Conservation (phyloP, 2,888 invertebrate genomes). For the Anthophora plumipes region DNA sequence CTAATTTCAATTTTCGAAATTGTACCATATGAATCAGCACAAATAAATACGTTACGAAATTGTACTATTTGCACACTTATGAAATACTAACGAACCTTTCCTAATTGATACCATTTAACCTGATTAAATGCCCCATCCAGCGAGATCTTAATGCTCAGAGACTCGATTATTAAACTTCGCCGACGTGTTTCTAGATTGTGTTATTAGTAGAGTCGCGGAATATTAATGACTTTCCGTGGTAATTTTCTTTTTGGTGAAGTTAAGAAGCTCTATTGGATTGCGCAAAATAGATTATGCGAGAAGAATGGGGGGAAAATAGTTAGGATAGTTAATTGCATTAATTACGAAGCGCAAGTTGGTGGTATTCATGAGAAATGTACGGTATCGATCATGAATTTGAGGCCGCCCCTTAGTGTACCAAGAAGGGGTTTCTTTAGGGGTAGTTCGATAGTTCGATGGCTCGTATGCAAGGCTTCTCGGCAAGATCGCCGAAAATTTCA, state of each 20-base stretch:
- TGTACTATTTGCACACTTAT: too few species aligned
- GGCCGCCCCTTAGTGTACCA: neutral
- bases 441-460: constrained; percentile 3
- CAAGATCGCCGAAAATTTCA: neutral
- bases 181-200: constrained; percentile 1
- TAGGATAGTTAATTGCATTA: constrained; percentile 6
- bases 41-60: too few species aligned
- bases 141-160: constrained; percentile 7
- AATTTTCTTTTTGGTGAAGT: too few species aligned
- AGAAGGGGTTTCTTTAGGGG: constrained; percentile 21
- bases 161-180: constrained; percentile 21
- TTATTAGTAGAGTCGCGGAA: neutral
- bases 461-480: constrained; percentile 9
- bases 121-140: neutral
- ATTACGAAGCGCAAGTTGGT: constrained; percentile 5
- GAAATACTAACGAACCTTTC: too few species aligned
- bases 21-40: too few species aligned
- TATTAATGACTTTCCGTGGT: neutral
- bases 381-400: constrained; percentile 22
- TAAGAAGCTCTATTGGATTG: constrained; percentile 2
- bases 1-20: too few species aligned
- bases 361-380: constrained; percentile 9
- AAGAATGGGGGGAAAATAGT: neutral
- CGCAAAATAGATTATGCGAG: too few species aligned
- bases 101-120: too few species aligned